These are phyloP conservation scores for Mycogona germanica DNA, from an alignment of 2,888 invertebrate species.

Conservation along the genomic window DNA sequence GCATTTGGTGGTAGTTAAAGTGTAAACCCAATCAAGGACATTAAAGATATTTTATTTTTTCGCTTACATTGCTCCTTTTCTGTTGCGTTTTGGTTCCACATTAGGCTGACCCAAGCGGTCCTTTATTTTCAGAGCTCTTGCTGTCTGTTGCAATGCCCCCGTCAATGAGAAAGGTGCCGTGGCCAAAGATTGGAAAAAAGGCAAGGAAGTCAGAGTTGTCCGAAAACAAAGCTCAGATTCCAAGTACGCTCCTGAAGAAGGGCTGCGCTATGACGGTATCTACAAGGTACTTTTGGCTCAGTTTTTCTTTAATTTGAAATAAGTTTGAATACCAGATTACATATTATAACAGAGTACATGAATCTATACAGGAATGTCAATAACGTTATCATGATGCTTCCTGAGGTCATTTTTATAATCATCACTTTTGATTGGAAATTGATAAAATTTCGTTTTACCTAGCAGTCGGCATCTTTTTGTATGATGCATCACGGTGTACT, in stretches of 20 bases:
- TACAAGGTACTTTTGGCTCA: slow-evolving; percentile 48
- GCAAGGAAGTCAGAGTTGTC: slow-evolving; percentile 66
- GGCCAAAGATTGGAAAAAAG: slow-evolving; percentile 55
- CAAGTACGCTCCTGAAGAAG: slow-evolving; percentile 62
- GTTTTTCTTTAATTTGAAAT: no score
- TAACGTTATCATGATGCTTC: no score
- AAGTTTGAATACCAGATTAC: no score
- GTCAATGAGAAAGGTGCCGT: slow-evolving; percentile 53
- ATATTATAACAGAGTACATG: no score
- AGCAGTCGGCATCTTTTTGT: no score
- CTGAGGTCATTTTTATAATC: no score
- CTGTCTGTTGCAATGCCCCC: slow-evolving; percentile 60
- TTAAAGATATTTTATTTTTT: slow-evolving; percentile 1
- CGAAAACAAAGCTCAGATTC: slow-evolving; percentile 62
- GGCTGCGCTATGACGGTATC: slow-evolving; percentile 61
- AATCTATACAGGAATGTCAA: no score
- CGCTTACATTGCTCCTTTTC: background rate
- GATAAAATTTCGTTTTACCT: no score
- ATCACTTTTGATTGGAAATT: no score
- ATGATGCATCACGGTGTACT: no score
- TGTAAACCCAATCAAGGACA: no score
- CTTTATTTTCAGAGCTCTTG: slow-evolving; percentile 50
- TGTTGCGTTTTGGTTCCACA: background rate
- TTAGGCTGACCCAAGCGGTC: background rate
- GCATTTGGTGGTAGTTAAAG: no score